A percentile compares a stretch with the other conserved stretches of the same genome.
phyloP scores from a whole-genome alignment of 2,888 invertebrate genomes.

The Agrenia bidenticulata region DNA sequence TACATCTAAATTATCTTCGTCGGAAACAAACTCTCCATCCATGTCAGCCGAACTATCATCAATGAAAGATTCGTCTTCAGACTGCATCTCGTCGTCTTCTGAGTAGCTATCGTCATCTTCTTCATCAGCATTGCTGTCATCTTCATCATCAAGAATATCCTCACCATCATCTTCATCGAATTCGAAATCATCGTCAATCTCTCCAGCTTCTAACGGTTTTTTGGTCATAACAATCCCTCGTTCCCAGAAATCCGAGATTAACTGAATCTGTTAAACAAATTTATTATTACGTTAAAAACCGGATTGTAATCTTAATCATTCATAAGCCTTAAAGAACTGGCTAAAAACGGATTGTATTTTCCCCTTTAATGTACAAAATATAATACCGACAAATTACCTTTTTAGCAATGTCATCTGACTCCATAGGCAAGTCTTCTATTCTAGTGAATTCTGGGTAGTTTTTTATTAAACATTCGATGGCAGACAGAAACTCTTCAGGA shows the following conservation, averaged over 20 bases:
- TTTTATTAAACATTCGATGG: constrained; percentile 69
- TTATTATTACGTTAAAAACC: constrained; percentile 17
- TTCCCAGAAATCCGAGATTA: constrained; percentile 78
- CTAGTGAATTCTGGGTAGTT: constrained; percentile 75
- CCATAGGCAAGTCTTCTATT: constrained; percentile 70
- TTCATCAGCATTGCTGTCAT: background rate
- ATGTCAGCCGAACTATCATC: constrained; percentile 11
- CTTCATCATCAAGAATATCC: constrained; percentile 19
- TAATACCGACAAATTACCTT: constrained; percentile 64
- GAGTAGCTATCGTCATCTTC: background rate
- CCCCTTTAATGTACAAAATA: no score
- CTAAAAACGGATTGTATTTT: no score
- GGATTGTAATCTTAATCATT: constrained; percentile 15
- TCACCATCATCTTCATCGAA: constrained; percentile 21
- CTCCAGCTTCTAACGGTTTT: constrained; percentile 60
- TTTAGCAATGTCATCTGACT: constrained; percentile 61
- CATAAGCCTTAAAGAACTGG: no score
- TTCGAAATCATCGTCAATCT: constrained; percentile 24
- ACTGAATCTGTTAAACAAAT: constrained; percentile 57
- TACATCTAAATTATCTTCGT: constrained; percentile 22
- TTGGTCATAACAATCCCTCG: constrained; percentile 75
- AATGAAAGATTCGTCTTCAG: background rate
- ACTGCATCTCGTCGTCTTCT: background rate
- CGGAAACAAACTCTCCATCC: constrained; percentile 1
- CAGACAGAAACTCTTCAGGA: constrained; percentile 66